Evolutionary conservation across 2,797 vertebrate genomes (phyloP).

Genomic region (Babyrousa celebensis): DNA sequence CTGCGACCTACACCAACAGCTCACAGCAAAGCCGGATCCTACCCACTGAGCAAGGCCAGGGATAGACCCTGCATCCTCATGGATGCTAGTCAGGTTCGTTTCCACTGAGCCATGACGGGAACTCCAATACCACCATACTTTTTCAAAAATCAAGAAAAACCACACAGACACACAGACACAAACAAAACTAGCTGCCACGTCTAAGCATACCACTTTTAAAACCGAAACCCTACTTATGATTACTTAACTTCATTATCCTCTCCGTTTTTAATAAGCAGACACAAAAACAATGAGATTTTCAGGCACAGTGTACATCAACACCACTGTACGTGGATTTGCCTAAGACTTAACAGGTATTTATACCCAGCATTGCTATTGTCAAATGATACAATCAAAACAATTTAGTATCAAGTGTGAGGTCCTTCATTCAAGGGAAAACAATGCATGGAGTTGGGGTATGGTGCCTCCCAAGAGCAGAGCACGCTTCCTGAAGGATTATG

Average conservation of each 20-base stretch:
- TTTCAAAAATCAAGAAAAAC: not conserved
- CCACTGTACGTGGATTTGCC: not conserved
- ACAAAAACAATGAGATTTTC: not conserved
- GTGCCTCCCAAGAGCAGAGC: not conserved
- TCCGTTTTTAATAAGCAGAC: not conserved
- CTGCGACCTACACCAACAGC: too few relatives aligned
- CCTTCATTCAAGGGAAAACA: not conserved
- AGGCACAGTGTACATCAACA: not conserved
- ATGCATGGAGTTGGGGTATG: not conserved
- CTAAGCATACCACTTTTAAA: conserved; percentile 38
- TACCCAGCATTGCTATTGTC: not conserved
- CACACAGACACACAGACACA: too few relatives aligned
- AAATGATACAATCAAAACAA: not conserved
- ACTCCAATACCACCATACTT: not conserved
- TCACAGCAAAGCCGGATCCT: too few relatives aligned
- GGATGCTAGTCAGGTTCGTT: too few relatives aligned
- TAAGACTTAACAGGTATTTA: conserved; percentile 30
- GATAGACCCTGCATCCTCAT: too few relatives aligned
- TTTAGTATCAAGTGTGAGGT: not conserved
- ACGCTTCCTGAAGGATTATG: too few relatives aligned
- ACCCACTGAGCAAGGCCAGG: too few relatives aligned
- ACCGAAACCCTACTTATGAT: conserved; percentile 28
- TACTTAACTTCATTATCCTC: conserved; percentile 28
- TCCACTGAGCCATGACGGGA: too few relatives aligned
- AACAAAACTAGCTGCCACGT: not conserved